These are phyloP conservation scores for Choloepus didactylus DNA, from an alignment of 2,797 vertebrate species.

Conservation along the genomic window DNA sequence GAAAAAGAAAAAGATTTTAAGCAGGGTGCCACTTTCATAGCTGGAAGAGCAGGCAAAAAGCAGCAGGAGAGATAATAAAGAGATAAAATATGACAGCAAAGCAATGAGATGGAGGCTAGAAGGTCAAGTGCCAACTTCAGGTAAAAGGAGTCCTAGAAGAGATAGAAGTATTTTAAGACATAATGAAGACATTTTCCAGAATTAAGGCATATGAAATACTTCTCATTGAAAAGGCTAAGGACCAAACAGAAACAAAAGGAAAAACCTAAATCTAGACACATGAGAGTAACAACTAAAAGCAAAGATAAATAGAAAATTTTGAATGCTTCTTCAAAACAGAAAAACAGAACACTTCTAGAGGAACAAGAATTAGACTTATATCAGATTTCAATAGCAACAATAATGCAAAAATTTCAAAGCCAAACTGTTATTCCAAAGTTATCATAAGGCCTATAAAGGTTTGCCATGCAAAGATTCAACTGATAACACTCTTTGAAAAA, in stretches of 20 bases:
- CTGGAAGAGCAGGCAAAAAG: background rate
- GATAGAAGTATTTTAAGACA: constrained; percentile 25
- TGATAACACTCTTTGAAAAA: no score
- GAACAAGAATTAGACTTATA: no score
- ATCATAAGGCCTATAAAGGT: no score
- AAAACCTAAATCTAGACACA: no score
- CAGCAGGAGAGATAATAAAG: background rate
- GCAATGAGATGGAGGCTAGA: background rate
- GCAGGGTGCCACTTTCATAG: background rate
- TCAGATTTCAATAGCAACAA: no score
- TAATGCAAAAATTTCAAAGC: no score
- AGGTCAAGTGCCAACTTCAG: background rate
- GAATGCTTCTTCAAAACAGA: no score
- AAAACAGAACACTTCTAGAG: no score
- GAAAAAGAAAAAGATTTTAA: background rate
- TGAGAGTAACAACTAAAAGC: no score
- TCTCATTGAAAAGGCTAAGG: background rate
- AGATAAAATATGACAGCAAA: background rate
- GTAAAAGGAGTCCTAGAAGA: background rate
- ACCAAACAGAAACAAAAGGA: background rate
- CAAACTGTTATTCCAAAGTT: no score
- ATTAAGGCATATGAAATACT: constrained; percentile 17
- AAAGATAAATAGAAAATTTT: no score
- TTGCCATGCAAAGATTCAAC: no score
- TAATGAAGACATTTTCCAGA: background rate